A percentile compares a stretch with the other conserved stretches of the same genome.
These are phyloP conservation scores for Platichthys flesus DNA, from an alignment of 2,113 vertebrate genomes.

Conservation along the genomic window DNA sequence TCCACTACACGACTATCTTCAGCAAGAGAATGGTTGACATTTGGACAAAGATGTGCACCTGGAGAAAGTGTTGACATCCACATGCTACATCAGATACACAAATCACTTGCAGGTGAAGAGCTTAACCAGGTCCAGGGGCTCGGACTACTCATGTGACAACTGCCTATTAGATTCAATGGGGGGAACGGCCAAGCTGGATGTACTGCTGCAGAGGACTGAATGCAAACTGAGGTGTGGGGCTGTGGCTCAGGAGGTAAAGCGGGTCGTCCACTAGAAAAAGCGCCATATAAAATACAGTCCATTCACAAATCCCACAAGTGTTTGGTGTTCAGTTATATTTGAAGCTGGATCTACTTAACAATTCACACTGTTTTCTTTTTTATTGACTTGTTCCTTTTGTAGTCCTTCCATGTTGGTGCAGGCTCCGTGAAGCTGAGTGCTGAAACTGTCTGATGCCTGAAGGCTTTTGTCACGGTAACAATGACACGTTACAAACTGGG, in stretches of 20 bases:
- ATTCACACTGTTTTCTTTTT: constrained; percentile 3
- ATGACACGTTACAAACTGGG: constrained; percentile 59
- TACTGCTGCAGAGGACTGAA: background rate
- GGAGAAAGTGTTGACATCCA: background rate
- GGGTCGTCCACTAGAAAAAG: too few species aligned
- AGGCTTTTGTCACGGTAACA: constrained; percentile 63
- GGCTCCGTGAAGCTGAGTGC: constrained; percentile 23
- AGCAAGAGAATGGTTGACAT: background rate
- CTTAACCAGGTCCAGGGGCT: background rate
- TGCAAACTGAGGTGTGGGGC: too few species aligned
- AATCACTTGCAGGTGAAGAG: background rate
- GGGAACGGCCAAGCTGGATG: background rate
- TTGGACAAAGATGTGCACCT: background rate
- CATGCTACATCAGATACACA: background rate
- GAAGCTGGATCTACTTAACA: background rate
- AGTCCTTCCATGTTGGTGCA: constrained; percentile 11
- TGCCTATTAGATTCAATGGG: background rate
- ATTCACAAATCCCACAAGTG: too few species aligned
- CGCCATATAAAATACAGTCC: too few species aligned
- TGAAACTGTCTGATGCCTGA: constrained; percentile 64
- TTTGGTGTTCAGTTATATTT: background rate
- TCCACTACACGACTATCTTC: background rate
- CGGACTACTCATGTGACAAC: too few species aligned
- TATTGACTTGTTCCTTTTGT: constrained; percentile 20
- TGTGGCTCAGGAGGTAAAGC: too few species aligned